Evolutionary conservation across 2,888 invertebrate genomes (phyloP), one percentile per base, ranked within the genome.

Genomic region (Ptilodon capucinus): DNA sequence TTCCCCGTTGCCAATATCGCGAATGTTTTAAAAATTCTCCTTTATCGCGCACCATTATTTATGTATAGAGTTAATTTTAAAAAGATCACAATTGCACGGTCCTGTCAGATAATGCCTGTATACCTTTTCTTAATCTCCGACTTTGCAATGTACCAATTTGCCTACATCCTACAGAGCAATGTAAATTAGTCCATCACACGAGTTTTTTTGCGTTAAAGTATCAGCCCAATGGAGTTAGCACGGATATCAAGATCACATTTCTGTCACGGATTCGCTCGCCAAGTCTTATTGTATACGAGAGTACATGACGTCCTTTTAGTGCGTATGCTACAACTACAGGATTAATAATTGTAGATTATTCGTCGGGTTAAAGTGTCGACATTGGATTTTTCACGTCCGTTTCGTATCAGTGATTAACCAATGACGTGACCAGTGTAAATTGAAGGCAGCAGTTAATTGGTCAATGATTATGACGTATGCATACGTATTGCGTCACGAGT

Each of bases 71-170:
- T 23, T 8, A 30, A 44, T 45, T 51, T 28, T 32, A 43, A 35
- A 56, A 46, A 43, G 36, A 17, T 46, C 42, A 57, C 49, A 52
- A 52, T 42, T 46, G 49, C 46, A 40, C 23, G 44, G 47, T 8
- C 46, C 56, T 50, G 56, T 60, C 57, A 50, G 47, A 60, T 60
- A 56, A 56, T 48, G 51, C 34, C 16, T n/a, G 21, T 42, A 30
- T 19, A 23, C 42, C 45, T 40, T 44, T 36, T n/a, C 6, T 28
- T 28, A 38, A 18, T n/a, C n/a, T n/a, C n/a, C n/a, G n/a, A n/a
- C n/a, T n/a, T n/a, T n/a, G n/a, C n/a, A n/a, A n/a, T n/a, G n/a
- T n/a, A n/a, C n/a, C n/a, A n/a, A n/a, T n/a, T n/a, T n/a, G n/a
- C n/a, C n/a, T n/a, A n/a, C n/a, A n/a, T n/a, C n/a, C n/a, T n/a